These are phyloP conservation scores for Nyleta sp. DNA, from an alignment of 2,888 invertebrate genomes.

Conservation along the genomic window DNA sequence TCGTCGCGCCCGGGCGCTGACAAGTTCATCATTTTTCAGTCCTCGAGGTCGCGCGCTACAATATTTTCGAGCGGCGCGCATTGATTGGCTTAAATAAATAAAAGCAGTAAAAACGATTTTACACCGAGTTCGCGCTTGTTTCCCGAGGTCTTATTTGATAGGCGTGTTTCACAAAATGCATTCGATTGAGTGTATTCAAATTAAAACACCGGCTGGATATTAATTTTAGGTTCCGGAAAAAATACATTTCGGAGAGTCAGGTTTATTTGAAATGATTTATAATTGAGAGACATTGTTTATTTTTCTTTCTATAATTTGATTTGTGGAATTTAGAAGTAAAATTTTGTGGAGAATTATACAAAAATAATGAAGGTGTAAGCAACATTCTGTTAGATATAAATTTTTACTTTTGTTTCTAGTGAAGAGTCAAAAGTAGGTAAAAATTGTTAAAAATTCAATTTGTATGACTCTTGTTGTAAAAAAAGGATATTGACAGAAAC, in stretches of 20 bases:
- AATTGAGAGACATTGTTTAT: too few species aligned
- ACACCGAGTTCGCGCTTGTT: constrained; percentile 27
- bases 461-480: too few species aligned
- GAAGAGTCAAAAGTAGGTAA: too few species aligned
- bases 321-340: too few species aligned
- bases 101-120: constrained; percentile 35
- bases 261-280: background rate
- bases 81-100: constrained; percentile 39
- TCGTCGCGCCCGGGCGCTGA: background rate
- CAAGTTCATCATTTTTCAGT: constrained; percentile 18
- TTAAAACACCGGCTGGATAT: constrained; percentile 23
- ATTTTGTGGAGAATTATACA: too few species aligned
- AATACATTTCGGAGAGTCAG: too few species aligned
- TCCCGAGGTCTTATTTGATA: constrained; percentile 35
- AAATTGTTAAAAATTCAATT: too few species aligned
- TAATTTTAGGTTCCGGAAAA: constrained; percentile 10
- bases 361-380: too few species aligned
- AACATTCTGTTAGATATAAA: too few species aligned
- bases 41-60: background rate
- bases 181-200: constrained; percentile 24
- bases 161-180: constrained; percentile 21
- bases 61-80: constrained; percentile 21
- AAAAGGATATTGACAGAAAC: too few species aligned
- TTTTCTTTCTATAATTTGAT: too few species aligned
- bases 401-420: too few species aligned